A percentile compares a stretch with the other conserved stretches of the same genome.
Conservation (phyloP, 2,797 vertebrate genomes). For the Micropoecilia bifurca region DNA sequence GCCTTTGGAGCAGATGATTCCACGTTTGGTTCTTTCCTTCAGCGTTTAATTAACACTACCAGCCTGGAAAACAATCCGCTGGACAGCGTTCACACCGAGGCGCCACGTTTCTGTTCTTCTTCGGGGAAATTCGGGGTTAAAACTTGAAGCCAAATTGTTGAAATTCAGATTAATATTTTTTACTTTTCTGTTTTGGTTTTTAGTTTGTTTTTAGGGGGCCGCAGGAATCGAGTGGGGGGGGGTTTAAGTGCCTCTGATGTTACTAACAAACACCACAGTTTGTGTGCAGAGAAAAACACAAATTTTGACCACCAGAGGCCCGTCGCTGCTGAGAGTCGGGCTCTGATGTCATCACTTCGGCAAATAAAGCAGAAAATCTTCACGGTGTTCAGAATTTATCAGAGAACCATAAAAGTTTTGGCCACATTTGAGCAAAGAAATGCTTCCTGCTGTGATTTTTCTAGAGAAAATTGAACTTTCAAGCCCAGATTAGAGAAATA, state of each 20-base stretch:
- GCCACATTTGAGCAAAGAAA: neutral
- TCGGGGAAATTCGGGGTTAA: slow-evolving; percentile 19
- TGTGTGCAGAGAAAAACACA: slow-evolving; percentile 34
- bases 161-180: slow-evolving; percentile 57
- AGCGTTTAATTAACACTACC: neutral
- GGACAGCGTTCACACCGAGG: slow-evolving; percentile 27
- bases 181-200: slow-evolving; percentile 39
- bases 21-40: neutral
- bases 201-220: slow-evolving; percentile 59
- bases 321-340: neutral
- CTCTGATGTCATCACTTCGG: neutral
- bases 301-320: slow-evolving; percentile 20
- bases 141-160: slow-evolving; percentile 85
- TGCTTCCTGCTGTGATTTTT: neutral
- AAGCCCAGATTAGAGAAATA: too few species aligned
- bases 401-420: neutral
- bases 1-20: neutral
- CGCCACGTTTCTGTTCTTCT: slow-evolving; percentile 48
- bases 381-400: neutral
- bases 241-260: slow-evolving; percentile 77
- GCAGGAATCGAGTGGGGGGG: slow-evolving; percentile 71
- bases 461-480: too few species aligned
- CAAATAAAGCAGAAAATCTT: neutral
- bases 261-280: slow-evolving; percentile 65
- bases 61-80: slow-evolving; percentile 11